Percentiles rank a stretch among this genome's conserved stretches.
phyloP scores from a whole-genome alignment of 2,888 invertebrate species.

The Hanleya hanleyi region DNA sequence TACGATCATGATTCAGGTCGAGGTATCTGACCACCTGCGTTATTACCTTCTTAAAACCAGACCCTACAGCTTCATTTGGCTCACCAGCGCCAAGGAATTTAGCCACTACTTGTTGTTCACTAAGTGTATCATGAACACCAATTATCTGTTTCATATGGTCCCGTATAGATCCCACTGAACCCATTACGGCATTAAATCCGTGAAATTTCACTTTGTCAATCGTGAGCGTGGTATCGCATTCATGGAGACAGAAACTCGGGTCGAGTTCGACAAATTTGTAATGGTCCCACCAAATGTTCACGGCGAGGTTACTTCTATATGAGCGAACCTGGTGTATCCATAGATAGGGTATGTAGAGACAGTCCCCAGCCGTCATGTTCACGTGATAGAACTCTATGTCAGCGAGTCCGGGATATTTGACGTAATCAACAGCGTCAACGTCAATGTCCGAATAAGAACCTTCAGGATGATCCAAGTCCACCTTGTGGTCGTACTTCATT shows the following conservation, averaged over 20 bases:
- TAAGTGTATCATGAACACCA: background rate
- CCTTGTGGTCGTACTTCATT: conserved; percentile 50
- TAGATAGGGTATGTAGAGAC: conserved; percentile 68
- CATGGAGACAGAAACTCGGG: background rate
- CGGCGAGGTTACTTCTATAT: conserved; percentile 43
- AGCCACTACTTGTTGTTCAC: too few species aligned
- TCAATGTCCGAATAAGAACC: conserved; percentile 67
- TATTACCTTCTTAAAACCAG: background rate
- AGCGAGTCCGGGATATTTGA: conserved; percentile 60
- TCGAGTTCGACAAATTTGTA: conserved; percentile 2
- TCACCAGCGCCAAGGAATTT: too few species aligned
- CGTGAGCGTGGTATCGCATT: background rate
- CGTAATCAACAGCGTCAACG: conserved; percentile 69
- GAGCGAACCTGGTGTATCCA: conserved; percentile 61
- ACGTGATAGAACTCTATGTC: conserved; percentile 64
- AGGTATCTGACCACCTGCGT: background rate
- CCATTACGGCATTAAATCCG: background rate
- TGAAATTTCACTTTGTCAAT: background rate
- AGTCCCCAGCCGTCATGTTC: conserved; percentile 64
- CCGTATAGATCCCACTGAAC: background rate
- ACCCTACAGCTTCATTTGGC: background rate
- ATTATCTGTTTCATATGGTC: background rate
- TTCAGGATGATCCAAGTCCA: conserved; percentile 61
- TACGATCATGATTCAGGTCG: background rate
- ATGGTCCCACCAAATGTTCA: conserved; percentile 50